Base-by-base conservation (phyloP, 2,113 vertebrate genomes). In the Desmodus rotundus region DNA sequence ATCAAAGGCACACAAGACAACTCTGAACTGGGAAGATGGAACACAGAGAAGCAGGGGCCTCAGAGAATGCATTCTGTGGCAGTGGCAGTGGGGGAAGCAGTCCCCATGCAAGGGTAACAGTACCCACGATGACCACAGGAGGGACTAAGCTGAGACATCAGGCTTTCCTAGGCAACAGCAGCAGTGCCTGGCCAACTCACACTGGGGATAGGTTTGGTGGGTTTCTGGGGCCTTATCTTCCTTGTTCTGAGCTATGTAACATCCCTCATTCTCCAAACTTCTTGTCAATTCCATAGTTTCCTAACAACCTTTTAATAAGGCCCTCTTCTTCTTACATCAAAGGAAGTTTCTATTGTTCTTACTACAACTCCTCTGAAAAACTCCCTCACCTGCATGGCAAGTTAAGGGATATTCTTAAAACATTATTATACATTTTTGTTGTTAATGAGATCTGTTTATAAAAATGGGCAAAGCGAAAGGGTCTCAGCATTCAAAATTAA, bases 141-240 rank as follows among this genome's bases (percentile, higher is more conserved):
- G 77, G n/a, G 14, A 52, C 0, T 0, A 7, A 63, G 20, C 22
- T 58, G n/a, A 22, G 12, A 16, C 0, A 0, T 19, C 2, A 17
- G 43, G 16, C 4, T 31, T 58, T 33, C 7, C 4, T 10, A 24
- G 13, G 15, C 33, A n/a, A n/a, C 1, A n/a, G 5, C 2, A 24
- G 0, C 6, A 63, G 17, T 24, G 16, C 10, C n/a, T 33, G 15
- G 13, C 0, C 43, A 16, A 47, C 2, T 52, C 11, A 10, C 0
- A 7, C 5, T 7, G 22, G 31, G 6, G 3, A 12, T 38, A 2
- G 43, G 45, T 84, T 43, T 65, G 33, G 3, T 77, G 12, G n/a
- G 26, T 11, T 74, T 45, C 78, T 89, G 12, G 16, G 67, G 2
- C 17, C 8, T 28, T 4, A 22, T 14, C 16, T 94, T 91, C 22